Base-by-base conservation (phyloP, 2,888 invertebrate genomes). In the Trichogramma dendrolimi region DNA sequence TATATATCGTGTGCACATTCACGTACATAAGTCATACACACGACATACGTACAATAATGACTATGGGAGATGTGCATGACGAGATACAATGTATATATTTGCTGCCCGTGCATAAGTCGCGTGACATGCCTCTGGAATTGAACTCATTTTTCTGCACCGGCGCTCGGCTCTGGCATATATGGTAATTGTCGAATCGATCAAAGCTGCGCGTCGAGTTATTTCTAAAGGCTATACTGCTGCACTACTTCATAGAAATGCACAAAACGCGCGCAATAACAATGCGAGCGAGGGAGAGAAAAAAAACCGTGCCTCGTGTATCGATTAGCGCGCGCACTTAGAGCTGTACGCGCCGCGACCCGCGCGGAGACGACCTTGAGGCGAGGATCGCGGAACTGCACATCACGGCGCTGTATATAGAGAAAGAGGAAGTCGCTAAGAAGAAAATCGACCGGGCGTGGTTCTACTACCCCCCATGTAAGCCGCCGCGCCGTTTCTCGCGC, bases 171-270 rank as follows among this genome's bases (percentile, higher is more conserved):
- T 27, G 27, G 27, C 27, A 27, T 27, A 27, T 2, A 27, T 27
- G 27, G 60, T 55, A 64, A 64, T 64, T 60, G 57, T 57, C 60
- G 44, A 64, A 60, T 64, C 64, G 64, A 64, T 64, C 59, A 57
- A 48, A 46, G 57, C 47, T 56, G 54, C 48, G 54, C 61, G 48
- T 27, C 10, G 38, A 27, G 53, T 11, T 5, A 44, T 10, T n/a
- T 43, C n/a, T 49, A 27, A 10, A 46, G n/a, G n/a, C 46, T n/a
- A 46, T 46, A 10, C 10, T 10, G 46, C 39, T 48, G 7, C 11
- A 14, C 14, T 41, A 40, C 14, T n/a, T 52, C 40, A 54, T 47
- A 55, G 62, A 58, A 57, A 60, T 64, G 57, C 62, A 51, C 43
- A 49, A 60, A 60, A 58, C 65, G 61, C 61, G 64, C 61, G 27